These are phyloP conservation scores for Cotesia typhae DNA, from an alignment of 1,140 invertebrate genomes.

Conservation along the genomic window DNA sequence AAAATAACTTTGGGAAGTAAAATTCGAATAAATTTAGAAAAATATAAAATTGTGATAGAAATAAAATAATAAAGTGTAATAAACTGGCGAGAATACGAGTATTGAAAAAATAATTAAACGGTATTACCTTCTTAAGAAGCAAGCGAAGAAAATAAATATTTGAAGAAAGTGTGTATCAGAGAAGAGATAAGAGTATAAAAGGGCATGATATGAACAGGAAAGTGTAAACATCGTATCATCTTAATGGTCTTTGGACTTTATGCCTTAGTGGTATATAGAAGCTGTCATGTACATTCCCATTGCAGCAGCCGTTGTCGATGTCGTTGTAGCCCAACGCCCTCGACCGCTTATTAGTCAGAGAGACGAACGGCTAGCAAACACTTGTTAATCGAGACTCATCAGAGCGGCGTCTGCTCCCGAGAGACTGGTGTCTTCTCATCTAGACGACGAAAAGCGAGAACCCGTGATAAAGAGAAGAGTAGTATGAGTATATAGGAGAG, in stretches of 20 bases:
- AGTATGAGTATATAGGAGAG: neutral
- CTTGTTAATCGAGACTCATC: constrained; percentile 20
- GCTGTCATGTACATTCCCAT: neutral
- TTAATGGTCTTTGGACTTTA: too few species aligned
- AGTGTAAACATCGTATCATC: constrained; percentile 10
- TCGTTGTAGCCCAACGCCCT: constrained; percentile 1
- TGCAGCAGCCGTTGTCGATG: neutral
- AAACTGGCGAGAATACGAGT: neutral
- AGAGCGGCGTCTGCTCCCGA: constrained; percentile 8
- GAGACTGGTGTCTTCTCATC: constrained; percentile 13
- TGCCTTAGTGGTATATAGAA: too few species aligned
- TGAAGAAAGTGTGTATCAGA: neutral
- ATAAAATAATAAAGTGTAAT: neutral
- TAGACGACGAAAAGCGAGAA: constrained; percentile 8
- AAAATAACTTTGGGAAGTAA: too few species aligned
- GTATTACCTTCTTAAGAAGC: neutral
- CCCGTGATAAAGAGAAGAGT: neutral
- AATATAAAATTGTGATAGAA: neutral
- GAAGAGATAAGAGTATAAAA: neutral
- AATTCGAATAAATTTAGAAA: too few species aligned
- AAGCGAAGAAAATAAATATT: neutral
- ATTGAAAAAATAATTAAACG: neutral
- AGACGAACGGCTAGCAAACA: constrained; percentile 18
- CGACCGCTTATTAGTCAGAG: constrained; percentile 17
- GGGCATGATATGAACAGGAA: constrained; percentile 6